Evolutionary conservation across 1,140 invertebrate genomes (phyloP).

Genomic region (Drosophila chauvacae): DNA sequence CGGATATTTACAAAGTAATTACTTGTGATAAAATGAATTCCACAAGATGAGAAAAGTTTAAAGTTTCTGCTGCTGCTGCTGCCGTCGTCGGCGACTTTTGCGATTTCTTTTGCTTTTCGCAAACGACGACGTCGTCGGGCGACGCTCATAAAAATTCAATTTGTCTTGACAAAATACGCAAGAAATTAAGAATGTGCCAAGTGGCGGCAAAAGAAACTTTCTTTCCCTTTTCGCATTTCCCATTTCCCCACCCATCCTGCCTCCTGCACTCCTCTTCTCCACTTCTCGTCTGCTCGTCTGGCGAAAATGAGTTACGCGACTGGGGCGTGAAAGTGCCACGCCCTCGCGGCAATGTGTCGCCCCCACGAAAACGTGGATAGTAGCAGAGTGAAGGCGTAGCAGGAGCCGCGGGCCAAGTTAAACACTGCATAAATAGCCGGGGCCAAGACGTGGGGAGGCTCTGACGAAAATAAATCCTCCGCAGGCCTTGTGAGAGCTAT

Average conservation of each 20-base stretch:
- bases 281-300: constrained; percentile 36
- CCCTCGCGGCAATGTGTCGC: constrained; percentile 45
- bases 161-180: constrained; percentile 83
- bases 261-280: constrained; percentile 17
- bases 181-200: constrained; percentile 83
- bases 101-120: constrained; percentile 65
- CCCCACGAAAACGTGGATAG: constrained; percentile 3
- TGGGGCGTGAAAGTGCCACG: constrained; percentile 72
- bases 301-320: constrained; percentile 78
- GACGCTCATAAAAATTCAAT: constrained; percentile 81
- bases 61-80: constrained; percentile 54
- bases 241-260: constrained; percentile 4
- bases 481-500: constrained; percentile 14
- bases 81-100: constrained; percentile 42
- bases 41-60: constrained; percentile 83
- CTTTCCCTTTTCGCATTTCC: constrained; percentile 61
- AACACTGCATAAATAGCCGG: constrained; percentile 76
- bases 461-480: constrained; percentile 37
- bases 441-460: constrained; percentile 38
- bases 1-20: constrained; percentile 82
- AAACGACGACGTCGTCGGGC: constrained; percentile 34
- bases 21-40: constrained; percentile 83
- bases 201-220: constrained; percentile 79
- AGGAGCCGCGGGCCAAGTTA: constrained; percentile 65
- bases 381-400: constrained; percentile 2